phyloP scores from a whole-genome alignment of 2,797 vertebrate genomes.

The Atherinosoma microstoma region DNA sequence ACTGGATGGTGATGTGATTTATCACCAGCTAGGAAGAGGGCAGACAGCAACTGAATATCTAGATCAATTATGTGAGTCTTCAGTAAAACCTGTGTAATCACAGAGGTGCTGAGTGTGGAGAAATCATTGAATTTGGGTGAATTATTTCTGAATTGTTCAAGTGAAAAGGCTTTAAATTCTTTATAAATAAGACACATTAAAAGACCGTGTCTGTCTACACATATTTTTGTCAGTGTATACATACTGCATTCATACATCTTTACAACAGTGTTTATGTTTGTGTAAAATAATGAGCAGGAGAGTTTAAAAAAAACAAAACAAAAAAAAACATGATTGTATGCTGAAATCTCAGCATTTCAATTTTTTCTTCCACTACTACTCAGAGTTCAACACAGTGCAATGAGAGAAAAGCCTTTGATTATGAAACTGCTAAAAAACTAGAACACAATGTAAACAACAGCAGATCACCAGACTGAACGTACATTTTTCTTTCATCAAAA shows the following conservation, averaged over 20 bases:
- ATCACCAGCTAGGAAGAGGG: slow-evolving; percentile 48
- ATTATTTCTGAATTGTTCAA: slow-evolving; percentile 49
- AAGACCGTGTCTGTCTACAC: slow-evolving; percentile 8
- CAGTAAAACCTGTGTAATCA: slow-evolving; percentile 57
- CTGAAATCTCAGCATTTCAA: slow-evolving; percentile 66
- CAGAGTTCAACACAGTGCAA: slow-evolving; percentile 66
- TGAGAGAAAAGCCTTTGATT: slow-evolving; percentile 72
- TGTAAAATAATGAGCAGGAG: slow-evolving; percentile 73
- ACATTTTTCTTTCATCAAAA: slow-evolving; percentile 65
- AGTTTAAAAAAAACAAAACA: slow-evolving; percentile 31
- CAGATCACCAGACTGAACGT: slow-evolving; percentile 53
- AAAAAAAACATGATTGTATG: slow-evolving; percentile 64
- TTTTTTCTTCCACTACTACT: slow-evolving; percentile 68
- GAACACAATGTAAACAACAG: slow-evolving; percentile 75
- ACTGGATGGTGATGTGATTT: slow-evolving; percentile 54
- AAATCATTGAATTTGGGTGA: slow-evolving; percentile 61
- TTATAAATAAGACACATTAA: slow-evolving; percentile 41
- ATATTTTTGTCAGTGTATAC: slow-evolving; percentile 6
- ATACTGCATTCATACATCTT: slow-evolving; percentile 30
- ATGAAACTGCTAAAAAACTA: slow-evolving; percentile 64
- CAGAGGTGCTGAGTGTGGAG: slow-evolving; percentile 59
- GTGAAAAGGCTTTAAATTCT: slow-evolving; percentile 39
- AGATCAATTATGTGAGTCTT: slow-evolving; percentile 66
- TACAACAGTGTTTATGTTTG: slow-evolving; percentile 29
- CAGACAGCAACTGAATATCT: slow-evolving; percentile 62